phyloP scores from a whole-genome alignment of 2,797 vertebrate genomes.

The Nannoperca obscura region DNA sequence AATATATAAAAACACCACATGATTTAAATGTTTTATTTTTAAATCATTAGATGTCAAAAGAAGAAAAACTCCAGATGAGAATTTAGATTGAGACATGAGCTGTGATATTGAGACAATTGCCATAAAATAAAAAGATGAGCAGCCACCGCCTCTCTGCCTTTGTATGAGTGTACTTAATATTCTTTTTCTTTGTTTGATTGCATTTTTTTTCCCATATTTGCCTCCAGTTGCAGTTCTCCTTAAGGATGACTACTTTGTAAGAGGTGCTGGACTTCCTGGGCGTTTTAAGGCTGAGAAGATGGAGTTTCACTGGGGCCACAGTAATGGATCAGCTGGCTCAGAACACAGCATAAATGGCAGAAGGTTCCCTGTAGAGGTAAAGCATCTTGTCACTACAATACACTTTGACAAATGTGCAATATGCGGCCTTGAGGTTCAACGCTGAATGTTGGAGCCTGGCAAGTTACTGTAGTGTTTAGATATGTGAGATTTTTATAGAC shows the following conservation, averaged over 20 bases:
- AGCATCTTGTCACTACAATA: slow-evolving; percentile 45
- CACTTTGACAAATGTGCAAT: slow-evolving; percentile 54
- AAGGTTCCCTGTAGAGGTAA: slow-evolving; percentile 91
- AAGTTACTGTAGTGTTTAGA: slow-evolving; percentile 28
- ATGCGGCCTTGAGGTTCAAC: slow-evolving; percentile 35
- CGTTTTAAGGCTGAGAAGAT: slow-evolving; percentile 98
- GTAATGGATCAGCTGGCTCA: slow-evolving; percentile 93
- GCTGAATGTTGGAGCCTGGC: slow-evolving; percentile 27
- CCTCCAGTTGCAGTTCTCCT: slow-evolving; percentile 93
- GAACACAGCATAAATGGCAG: slow-evolving; percentile 96
- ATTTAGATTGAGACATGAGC: slow-evolving; percentile 33
- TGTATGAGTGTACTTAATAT: slow-evolving; percentile 29
- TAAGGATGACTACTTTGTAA: slow-evolving; percentile 96
- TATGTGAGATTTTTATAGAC: slow-evolving; percentile 1
- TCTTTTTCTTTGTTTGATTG: slow-evolving; percentile 27
- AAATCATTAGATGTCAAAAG: not conserved
- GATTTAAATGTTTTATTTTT: slow-evolving; percentile 14
- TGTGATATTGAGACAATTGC: slow-evolving; percentile 28
- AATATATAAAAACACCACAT: not conserved
- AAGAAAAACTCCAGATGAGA: not conserved
- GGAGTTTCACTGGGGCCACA: slow-evolving; percentile 99
- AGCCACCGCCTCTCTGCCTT: not conserved
- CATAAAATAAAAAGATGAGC: slow-evolving; percentile 9
- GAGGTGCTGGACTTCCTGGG: slow-evolving; percentile 93
- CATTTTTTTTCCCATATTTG: slow-evolving; percentile 15